Evolutionary conservation across 2,113 vertebrate genomes (phyloP), one percentile per base, ranked within the genome.

Genomic region (Chaetorhynchus papuensis): DNA sequence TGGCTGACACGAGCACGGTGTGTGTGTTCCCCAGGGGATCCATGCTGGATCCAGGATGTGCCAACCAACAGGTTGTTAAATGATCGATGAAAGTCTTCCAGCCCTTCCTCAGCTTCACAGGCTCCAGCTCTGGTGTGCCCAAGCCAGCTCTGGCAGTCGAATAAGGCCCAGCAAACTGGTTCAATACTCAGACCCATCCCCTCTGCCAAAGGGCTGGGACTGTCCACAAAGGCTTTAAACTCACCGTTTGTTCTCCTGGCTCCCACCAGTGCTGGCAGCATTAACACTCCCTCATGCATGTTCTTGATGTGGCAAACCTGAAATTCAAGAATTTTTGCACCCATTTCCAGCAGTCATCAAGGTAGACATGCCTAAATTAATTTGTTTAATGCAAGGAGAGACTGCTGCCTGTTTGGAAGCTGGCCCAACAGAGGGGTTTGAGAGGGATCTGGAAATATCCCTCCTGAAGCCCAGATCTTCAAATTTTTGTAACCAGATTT

Each of bases 1-100:
- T 47, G 63, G 35, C 64, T 53, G 65, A 30, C 3, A 9, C 0
- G 0, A 78, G 52, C 79, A 9, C 0, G 0, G 11, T 7, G 79
- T 4, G 28, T 0, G 0, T 1, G 15, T 15, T 83, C 50, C 69
- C 82, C 37, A 8, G 64, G 30, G 10, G 3, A 5, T 9, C 16
- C 2, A 6, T 1, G 33, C 70, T 54, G 94, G 19, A 42, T 6
- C 8, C 8, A 59, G 79, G 75, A 15, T 6, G 28, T 60, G 60
- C 45, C 81, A 39, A 1, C 44, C 84, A 69, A 77, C 72, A 81
- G 54, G 85, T 60, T 15, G 27, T 27, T 49, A 2, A 13, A 7
- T 5, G 9, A 37, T 41, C 27, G 2, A 0, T 52, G 7, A 24
- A 42, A 75, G 10, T 8, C 79, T 41, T 52, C 42, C 69, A 74